Conservation (phyloP, 2,113 vertebrate genomes). For the Lycaon pictus region DNA sequence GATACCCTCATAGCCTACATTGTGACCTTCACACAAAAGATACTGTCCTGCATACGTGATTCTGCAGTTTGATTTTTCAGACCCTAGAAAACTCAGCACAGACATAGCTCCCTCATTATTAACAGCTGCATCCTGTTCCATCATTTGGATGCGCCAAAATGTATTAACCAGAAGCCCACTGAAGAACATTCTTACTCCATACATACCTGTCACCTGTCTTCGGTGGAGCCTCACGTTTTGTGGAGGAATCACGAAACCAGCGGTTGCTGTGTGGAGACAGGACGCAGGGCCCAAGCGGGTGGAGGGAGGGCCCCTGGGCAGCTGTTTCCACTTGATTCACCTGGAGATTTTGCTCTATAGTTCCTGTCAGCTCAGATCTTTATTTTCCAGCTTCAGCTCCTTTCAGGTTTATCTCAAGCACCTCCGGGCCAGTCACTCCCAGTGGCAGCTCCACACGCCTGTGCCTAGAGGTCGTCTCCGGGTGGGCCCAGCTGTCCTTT, state of each 20-base stretch:
- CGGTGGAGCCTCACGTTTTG: background rate
- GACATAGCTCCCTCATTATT: background rate
- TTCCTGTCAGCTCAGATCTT: background rate
- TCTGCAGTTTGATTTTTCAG: background rate
- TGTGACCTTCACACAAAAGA: background rate
- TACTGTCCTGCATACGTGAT: background rate
- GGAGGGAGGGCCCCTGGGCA: background rate
- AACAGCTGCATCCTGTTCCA: background rate
- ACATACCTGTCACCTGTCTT: background rate
- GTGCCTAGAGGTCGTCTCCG: background rate
- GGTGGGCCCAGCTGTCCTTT: background rate
- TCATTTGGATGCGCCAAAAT: background rate
- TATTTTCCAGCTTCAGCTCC: background rate
- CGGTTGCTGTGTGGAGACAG: background rate
- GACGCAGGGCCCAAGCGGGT: background rate
- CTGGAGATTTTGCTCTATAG: background rate
- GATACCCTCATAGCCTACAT: background rate
- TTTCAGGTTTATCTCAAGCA: background rate
- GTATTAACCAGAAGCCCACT: background rate
- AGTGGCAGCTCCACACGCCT: background rate
- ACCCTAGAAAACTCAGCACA: background rate
- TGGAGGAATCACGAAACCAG: background rate
- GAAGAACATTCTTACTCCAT: background rate
- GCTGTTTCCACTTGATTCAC: background rate
- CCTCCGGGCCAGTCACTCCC: background rate